Evolutionary conservation across 2,888 invertebrate genomes (phyloP).

Genomic region (Thyatira batis): DNA sequence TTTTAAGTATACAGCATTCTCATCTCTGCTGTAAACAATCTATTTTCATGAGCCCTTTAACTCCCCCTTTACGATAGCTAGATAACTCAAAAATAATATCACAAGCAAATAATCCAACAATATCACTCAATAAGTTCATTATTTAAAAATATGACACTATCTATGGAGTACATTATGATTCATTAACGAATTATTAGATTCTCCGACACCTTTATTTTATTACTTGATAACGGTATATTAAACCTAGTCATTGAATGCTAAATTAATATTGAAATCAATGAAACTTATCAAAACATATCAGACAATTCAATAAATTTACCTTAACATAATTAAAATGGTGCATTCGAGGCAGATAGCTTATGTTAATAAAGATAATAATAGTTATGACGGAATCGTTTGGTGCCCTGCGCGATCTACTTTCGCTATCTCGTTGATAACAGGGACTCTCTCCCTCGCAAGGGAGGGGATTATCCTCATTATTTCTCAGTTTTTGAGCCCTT

Average conservation of each 20-base stretch:
- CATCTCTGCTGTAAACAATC: too few relatives aligned
- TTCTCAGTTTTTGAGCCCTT: conserved; percentile 53
- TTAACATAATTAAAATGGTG: conserved; percentile 67
- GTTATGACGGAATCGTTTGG: conserved; percentile 51
- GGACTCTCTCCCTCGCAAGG: conserved; percentile 49
- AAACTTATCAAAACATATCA: conserved; percentile 54
- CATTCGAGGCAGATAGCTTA: conserved; percentile 51
- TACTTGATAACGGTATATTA: conserved; percentile 73
- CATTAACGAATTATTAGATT: conserved; percentile 64
- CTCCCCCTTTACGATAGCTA: too few relatives aligned
- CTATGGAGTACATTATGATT: conserved; percentile 55
- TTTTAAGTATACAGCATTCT: too few relatives aligned
- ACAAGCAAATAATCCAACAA: conserved; percentile 1
- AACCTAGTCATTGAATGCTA: conserved; percentile 63
- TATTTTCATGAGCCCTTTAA: too few relatives aligned
- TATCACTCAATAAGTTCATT: conserved; percentile 6
- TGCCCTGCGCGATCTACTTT: conserved; percentile 64
- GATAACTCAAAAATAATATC: background rate
- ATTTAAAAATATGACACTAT: conserved; percentile 23
- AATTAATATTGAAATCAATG: conserved; percentile 49
- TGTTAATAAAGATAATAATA: conserved; percentile 68
- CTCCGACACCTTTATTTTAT: conserved; percentile 55
- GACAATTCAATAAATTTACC: conserved; percentile 53
- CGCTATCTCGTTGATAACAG: conserved; percentile 72
- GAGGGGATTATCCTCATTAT: conserved; percentile 71